Percentiles rank a stretch among this genome's conserved stretches.
Evolutionary conservation across 1,140 invertebrate genomes (phyloP).

Genomic region (Zaprionus nigranus): DNA sequence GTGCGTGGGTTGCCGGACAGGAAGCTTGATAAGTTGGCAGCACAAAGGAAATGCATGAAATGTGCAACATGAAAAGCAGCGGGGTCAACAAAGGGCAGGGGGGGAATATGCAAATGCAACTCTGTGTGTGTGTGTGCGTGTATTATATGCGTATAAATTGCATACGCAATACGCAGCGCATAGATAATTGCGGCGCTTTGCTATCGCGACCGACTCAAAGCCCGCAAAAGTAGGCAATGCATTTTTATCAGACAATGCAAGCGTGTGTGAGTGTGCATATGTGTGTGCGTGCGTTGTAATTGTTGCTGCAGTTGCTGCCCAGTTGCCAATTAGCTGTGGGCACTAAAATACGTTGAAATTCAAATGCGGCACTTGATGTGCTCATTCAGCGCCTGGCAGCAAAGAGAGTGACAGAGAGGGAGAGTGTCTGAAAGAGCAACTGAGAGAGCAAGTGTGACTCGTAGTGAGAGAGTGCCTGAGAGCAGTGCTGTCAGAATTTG

Average conservation of each 20-base stretch:
- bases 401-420: conserved; percentile 36
- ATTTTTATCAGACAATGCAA: conserved; percentile 30
- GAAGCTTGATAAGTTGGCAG: conserved; percentile 80
- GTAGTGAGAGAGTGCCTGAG: no score
- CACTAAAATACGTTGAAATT: conserved; percentile 56
- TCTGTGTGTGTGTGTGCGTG: conserved; percentile 24
- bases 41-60: conserved; percentile 82
- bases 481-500: neutral
- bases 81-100: neutral
- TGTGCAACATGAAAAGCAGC: conserved; percentile 61
- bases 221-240: conserved; percentile 72
- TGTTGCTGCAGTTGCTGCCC: conserved; percentile 34
- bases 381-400: conserved; percentile 47
- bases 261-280: conserved; percentile 5
- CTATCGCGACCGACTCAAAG: conserved; percentile 50
- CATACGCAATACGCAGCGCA: conserved; percentile 44
- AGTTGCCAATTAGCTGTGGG: conserved; percentile 49
- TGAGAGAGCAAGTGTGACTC: neutral
- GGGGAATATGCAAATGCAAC: conserved; percentile 35
- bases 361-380: conserved; percentile 50
- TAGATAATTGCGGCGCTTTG: conserved; percentile 64
- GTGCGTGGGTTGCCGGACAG: conserved; percentile 62
- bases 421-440: conserved; percentile 1
- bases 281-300: conserved; percentile 17
- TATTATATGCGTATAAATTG: conserved; percentile 40